These are phyloP conservation scores for Crypturellus undulatus DNA, from an alignment of 2,113 vertebrate genomes.

Conservation along the genomic window DNA sequence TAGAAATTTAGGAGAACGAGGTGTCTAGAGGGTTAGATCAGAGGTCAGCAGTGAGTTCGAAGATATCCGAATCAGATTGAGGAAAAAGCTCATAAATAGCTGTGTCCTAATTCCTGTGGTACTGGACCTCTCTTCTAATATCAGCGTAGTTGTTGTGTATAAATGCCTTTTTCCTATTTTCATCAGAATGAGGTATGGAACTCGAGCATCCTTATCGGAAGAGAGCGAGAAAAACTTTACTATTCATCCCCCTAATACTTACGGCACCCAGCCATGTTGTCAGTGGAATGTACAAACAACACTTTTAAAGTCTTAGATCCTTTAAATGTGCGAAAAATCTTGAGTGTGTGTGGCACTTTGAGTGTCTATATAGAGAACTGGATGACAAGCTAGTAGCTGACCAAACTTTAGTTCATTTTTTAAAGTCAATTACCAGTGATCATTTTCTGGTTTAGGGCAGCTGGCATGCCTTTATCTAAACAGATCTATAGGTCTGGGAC, in stretches of 20 bases:
- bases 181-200: not conserved
- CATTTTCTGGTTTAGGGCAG: not conserved
- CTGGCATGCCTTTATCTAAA: not conserved
- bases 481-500: not conserved
- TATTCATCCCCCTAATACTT: not conserved
- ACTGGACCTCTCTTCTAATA: not conserved
- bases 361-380: not conserved
- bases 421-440: not conserved
- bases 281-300: not conserved
- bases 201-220: accelerated
- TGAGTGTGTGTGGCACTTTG: not conserved
- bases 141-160: not conserved
- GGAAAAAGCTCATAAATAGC: not conserved
- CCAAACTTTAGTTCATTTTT: not conserved
- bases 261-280: accelerated
- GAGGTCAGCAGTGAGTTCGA: not conserved
- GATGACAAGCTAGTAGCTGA: not conserved
- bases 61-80: not conserved
- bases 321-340: not conserved
- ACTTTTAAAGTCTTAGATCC: not conserved
- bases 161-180: not conserved
- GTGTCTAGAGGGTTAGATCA: not conserved
- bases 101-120: not conserved
- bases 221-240: not conserved
- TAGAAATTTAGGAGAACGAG: not conserved